Conservation (phyloP, 2,888 invertebrate genomes). For the Athalia cordata region DNA sequence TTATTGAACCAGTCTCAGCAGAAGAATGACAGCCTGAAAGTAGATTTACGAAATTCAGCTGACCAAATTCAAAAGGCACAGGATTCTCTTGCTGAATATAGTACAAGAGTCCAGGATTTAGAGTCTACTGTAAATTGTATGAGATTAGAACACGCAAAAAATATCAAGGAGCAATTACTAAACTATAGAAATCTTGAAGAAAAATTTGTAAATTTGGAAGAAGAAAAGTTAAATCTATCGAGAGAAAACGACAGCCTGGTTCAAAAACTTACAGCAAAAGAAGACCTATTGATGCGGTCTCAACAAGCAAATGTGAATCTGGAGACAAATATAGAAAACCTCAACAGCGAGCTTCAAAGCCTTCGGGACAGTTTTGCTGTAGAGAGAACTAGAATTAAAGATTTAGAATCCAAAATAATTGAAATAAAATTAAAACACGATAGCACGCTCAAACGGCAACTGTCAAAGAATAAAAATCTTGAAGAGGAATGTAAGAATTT, state of each 20-base stretch:
- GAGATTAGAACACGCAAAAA: conserved; percentile 10
- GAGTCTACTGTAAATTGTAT: not conserved
- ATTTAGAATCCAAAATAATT: conserved; percentile 8
- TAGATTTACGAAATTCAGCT: not conserved
- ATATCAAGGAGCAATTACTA: not conserved
- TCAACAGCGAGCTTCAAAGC: not conserved
- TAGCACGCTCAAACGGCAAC: not conserved
- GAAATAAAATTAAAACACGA: not conserved
- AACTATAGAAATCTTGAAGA: conserved; percentile 35
- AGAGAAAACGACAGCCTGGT: conserved; percentile 51
- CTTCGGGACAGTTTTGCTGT: not conserved
- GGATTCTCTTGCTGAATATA: not conserved
- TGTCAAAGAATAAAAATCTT: conserved; percentile 5
- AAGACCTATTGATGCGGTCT: conserved; percentile 47
- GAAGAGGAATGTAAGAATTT: conserved; percentile 45
- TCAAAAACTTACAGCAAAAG: conserved; percentile 47
- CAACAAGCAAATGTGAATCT: not conserved
- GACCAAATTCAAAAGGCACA: not conserved
- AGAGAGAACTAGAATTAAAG: conserved; percentile 1
- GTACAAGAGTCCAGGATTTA: conserved; percentile 8
- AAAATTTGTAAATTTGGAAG: conserved; percentile 49
- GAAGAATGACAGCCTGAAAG: not conserved
- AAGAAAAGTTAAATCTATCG: conserved; percentile 49
- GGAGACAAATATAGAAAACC: conserved; percentile 5
- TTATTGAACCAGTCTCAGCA: conserved; percentile 36